Percentiles rank a stretch among this genome's conserved stretches.
phyloP scores from a whole-genome alignment of 2,113 vertebrate species.

The Lophius piscatorius region DNA sequence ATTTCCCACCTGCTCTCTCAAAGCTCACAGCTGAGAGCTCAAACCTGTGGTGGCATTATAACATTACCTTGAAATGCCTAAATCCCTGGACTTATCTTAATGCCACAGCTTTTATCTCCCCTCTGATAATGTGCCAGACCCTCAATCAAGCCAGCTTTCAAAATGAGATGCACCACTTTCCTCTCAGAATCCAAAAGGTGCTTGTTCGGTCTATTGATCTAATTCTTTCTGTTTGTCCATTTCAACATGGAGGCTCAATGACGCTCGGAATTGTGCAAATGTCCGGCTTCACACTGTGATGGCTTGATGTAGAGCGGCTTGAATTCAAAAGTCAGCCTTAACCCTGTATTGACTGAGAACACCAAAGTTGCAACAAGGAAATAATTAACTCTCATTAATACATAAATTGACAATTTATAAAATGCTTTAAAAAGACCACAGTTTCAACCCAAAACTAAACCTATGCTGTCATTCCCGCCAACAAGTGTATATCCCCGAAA shows the following conservation, averaged over 20 bases:
- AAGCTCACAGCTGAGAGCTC: conserved; percentile 40
- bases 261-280: conserved; percentile 9
- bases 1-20: conserved; percentile 42
- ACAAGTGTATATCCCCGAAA: no score
- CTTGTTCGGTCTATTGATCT: conserved; percentile 38
- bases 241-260: conserved; percentile 1
- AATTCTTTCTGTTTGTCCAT: conserved; percentile 6
- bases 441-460: no score
- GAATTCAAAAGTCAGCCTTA: conserved; percentile 37
- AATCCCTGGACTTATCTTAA: conserved; percentile 59
- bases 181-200: conserved; percentile 17
- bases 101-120: conserved; percentile 60
- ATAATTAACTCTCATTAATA: conserved; percentile 24
- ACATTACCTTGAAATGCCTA: conserved; percentile 67
- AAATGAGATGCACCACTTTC: conserved; percentile 47
- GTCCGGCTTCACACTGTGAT: conserved; percentile 6
- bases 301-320: conserved; percentile 1
- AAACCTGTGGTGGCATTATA: conserved; percentile 70
- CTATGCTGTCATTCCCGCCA: no score
- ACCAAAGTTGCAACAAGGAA: conserved; percentile 1
- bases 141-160: conserved; percentile 13
- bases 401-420: no score
- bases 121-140: conserved; percentile 31
- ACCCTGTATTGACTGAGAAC: conserved; percentile 13
- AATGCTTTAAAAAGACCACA: no score